Evolutionary conservation across 2,888 invertebrate genomes (phyloP).

Genomic region (Erebia palarica): DNA sequence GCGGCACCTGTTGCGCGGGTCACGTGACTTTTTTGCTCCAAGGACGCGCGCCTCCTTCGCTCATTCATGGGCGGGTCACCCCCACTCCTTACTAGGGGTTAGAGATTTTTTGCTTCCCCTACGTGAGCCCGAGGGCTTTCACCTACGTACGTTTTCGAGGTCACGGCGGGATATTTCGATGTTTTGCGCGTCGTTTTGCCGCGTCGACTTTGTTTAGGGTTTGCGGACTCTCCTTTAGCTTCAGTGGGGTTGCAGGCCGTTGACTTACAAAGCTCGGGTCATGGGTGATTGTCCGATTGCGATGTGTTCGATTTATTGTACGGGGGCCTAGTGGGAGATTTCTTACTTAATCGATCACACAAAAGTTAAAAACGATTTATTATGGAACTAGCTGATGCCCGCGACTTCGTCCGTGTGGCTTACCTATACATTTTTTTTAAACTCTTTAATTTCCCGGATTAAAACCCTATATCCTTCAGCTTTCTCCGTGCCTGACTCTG

Average conservation of each 20-base stretch:
- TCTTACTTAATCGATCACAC: too few relatives aligned
- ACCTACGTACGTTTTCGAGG: slow-evolving; percentile 79
- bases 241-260: slow-evolving; percentile 41
- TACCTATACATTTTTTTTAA: too few relatives aligned
- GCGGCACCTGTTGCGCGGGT: slow-evolving; percentile 79
- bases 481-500: too few relatives aligned
- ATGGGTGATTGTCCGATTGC: slow-evolving; percentile 21
- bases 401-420: too few relatives aligned
- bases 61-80: slow-evolving; percentile 78
- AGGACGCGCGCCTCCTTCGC: slow-evolving; percentile 81
- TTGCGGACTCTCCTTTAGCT: slow-evolving; percentile 44
- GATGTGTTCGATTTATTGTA: background rate
- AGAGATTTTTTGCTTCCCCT: slow-evolving; percentile 78
- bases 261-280: slow-evolving; percentile 32
- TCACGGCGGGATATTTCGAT: slow-evolving; percentile 77
- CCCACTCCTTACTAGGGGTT: slow-evolving; percentile 74
- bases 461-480: too few relatives aligned
- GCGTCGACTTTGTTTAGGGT: slow-evolving; percentile 59
- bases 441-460: too few relatives aligned
- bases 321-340: too few relatives aligned
- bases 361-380: too few relatives aligned
- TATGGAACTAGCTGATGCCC: too few relatives aligned
- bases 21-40: slow-evolving; percentile 82
- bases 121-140: slow-evolving; percentile 80
- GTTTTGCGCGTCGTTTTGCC: slow-evolving; percentile 68